Percentiles rank a stretch among this genome's conserved stretches.
These are phyloP conservation scores for Trilocha varians DNA, from an alignment of 2,888 invertebrate genomes.

Conservation along the genomic window DNA sequence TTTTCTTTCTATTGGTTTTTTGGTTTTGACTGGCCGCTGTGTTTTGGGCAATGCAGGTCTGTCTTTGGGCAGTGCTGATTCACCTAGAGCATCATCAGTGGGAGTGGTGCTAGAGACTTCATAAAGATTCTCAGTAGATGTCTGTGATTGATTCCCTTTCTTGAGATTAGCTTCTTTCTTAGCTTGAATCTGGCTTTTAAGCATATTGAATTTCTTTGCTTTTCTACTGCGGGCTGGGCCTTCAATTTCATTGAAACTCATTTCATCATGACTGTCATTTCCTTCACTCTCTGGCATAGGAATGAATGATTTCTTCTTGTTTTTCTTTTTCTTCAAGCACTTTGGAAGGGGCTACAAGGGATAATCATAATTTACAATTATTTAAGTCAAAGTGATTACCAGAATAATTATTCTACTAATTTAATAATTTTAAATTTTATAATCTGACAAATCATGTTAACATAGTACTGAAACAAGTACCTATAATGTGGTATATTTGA, in stretches of 20 bases:
- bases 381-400: too few relatives aligned
- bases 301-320: conserved; percentile 62
- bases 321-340: conserved; percentile 68
- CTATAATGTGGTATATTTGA: too few relatives aligned
- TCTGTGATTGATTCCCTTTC: conserved; percentile 64
- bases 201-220: conserved; percentile 64
- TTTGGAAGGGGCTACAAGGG: conserved; percentile 53
- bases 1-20: conserved; percentile 56
- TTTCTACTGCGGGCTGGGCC: conserved; percentile 60
- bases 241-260: conserved; percentile 68
- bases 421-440: too few relatives aligned
- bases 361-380: neutral
- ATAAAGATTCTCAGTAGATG: conserved; percentile 61
- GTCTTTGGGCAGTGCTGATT: conserved; percentile 49
- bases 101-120: conserved; percentile 67
- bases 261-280: conserved; percentile 66
- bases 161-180: conserved; percentile 61
- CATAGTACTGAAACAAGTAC: too few relatives aligned
- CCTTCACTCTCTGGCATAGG: conserved; percentile 68
- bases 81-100: conserved; percentile 54
- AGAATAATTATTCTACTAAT: too few relatives aligned
- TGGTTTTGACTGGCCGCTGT: conserved; percentile 54
- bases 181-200: conserved; percentile 65
- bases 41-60: conserved; percentile 53
- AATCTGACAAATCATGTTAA: too few relatives aligned